phyloP scores from a whole-genome alignment of 2,888 invertebrate species.

The Balanococcus diminutus region DNA sequence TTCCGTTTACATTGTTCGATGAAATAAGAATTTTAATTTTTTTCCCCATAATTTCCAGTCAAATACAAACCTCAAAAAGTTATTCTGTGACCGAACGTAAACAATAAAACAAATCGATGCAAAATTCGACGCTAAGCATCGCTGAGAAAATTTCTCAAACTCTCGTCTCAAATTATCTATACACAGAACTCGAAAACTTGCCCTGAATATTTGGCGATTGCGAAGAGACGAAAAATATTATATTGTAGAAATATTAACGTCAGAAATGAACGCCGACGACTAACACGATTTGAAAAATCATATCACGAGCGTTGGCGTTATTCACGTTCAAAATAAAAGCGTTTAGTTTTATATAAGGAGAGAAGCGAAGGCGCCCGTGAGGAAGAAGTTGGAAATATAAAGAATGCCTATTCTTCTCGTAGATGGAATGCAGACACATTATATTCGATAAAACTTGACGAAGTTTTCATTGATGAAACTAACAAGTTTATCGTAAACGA shows the following conservation, averaged over 20 bases:
- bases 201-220: neutral
- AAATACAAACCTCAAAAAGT: neutral
- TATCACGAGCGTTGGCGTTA: slow-evolving; percentile 7
- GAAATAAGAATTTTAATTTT: too few species aligned
- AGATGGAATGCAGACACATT: slow-evolving; percentile 30
- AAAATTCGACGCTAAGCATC: neutral
- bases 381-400: slow-evolving; percentile 10
- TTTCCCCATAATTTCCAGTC: neutral
- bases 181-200: neutral
- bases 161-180: neutral
- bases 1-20: neutral
- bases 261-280: slow-evolving; percentile 2
- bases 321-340: slow-evolving; percentile 6
- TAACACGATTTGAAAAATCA: slow-evolving; percentile 21
- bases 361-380: neutral
- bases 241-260: slow-evolving; percentile 6
- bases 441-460: slow-evolving; percentile 26
- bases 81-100: neutral
- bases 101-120: neutral
- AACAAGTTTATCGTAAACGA: slow-evolving; percentile 44
- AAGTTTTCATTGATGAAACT: slow-evolving; percentile 41
- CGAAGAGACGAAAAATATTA: neutral
- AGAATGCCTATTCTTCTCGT: slow-evolving; percentile 22
- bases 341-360: neutral
- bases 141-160: neutral